Base-by-base conservation (phyloP, 2,888 invertebrate genomes). In the Parnassius glacialis region DNA sequence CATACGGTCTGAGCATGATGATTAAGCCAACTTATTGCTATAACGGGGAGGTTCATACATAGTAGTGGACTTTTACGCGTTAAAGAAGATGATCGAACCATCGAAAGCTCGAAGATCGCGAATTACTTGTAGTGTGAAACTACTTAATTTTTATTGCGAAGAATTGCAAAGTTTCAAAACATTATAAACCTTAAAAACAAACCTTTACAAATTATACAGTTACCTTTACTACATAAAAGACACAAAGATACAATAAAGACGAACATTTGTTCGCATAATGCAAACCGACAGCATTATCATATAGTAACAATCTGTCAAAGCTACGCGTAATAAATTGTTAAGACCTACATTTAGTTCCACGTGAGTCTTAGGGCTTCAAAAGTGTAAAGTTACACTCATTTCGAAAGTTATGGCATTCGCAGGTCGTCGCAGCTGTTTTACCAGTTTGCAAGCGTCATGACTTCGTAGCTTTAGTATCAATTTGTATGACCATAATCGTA, bases 381-480 rank as follows among this genome's bases (percentile, higher is more conserved):
- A 63, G 53, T 48, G 52, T 62, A 55, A 57, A 45, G 61, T 56
- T 61, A n/a, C n/a, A n/a, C n/a, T n/a, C n/a, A n/a, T n/a, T n/a
- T n/a, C n/a, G n/a, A n/a, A n/a, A n/a, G n/a, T n/a, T 16, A 16
- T 16, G 1, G 16, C 13, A 45, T 42, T 34, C 5, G 45, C 43
- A 13, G 16, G 13, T 3, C 16, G 1, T 1, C 55, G 55, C 62
- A 61, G 11, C 50, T 56, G 43, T 45, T 52, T 47, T 42, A 58
- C 55, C 48, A 47, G 16, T 52, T 34, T n/a, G 9, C 53, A 54
- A 54, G 45, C 11, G n/a, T 56, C 48, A 61, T n/a, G 43, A 44
- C 34, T 43, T 57, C 11, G 12, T 20, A 52, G 10, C 41, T 52
- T 45, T 51, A 56, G 10, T 43, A 13, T n/a, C 34, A 9, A 51